phyloP scores from a whole-genome alignment of 2,797 vertebrate species.

The Adelosebastes latens region DNA sequence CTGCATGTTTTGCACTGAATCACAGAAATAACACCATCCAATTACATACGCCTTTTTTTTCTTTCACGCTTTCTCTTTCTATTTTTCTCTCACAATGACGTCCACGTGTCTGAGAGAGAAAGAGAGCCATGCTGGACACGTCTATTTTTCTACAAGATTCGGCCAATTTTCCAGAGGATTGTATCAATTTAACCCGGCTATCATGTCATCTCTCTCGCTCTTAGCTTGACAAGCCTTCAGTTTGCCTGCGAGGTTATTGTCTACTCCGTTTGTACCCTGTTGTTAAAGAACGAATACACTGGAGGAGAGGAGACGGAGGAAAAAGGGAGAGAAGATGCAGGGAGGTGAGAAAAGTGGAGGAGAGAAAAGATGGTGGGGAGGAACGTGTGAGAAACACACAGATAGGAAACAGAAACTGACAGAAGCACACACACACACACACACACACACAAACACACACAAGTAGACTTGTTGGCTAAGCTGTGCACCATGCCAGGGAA shows the following conservation, averaged over 20 bases:
- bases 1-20: neutral
- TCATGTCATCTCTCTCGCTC: slow-evolving; percentile 14
- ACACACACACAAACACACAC: slow-evolving; percentile 25
- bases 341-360: slow-evolving; percentile 37
- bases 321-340: neutral
- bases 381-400: slow-evolving; percentile 17
- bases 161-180: slow-evolving; percentile 47
- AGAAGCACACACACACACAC: slow-evolving; percentile 23
- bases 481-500: slow-evolving; percentile 53
- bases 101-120: neutral
- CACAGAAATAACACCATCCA: slow-evolving; percentile 14
- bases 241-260: slow-evolving; percentile 39
- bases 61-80: neutral
- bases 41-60: neutral
- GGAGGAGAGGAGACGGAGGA: neutral
- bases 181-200: slow-evolving; percentile 49
- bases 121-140: slow-evolving; percentile 9
- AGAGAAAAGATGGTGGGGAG: neutral
- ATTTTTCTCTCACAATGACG: neutral
- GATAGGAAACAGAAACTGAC: slow-evolving; percentile 1
- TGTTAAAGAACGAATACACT: slow-evolving; percentile 12
- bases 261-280: slow-evolving; percentile 20
- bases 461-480: slow-evolving; percentile 54
- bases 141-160: slow-evolving; percentile 51
- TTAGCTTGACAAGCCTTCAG: slow-evolving; percentile 40